phyloP scores from a whole-genome alignment of 2,113 vertebrate species.

The Gadus macrocephalus region DNA sequence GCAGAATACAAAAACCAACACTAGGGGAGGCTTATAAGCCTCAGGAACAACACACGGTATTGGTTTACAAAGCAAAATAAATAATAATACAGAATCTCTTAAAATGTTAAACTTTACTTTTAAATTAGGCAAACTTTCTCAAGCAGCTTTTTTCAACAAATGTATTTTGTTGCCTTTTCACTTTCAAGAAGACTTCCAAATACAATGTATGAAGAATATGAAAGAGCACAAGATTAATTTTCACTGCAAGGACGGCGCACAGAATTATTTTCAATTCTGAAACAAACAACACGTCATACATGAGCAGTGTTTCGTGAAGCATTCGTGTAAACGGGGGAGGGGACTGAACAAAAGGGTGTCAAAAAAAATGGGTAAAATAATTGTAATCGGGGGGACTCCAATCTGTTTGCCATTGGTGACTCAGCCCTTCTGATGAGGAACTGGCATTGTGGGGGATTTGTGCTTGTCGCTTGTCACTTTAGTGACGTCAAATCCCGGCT shows the following conservation, averaged over 20 bases:
- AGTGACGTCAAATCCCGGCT: conserved; percentile 25
- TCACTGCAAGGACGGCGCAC: no score
- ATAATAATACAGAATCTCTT: no score
- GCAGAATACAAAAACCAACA: no score
- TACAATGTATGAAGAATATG: background rate
- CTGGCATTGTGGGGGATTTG: conserved; percentile 16
- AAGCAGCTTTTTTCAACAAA: background rate
- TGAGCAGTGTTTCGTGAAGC: background rate
- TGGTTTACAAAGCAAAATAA: no score
- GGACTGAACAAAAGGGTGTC: background rate
- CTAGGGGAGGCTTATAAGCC: no score
- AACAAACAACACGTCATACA: background rate
- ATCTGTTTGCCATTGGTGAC: conserved; percentile 18
- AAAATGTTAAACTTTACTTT: no score
- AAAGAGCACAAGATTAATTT: no score
- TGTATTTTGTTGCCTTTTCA: background rate
- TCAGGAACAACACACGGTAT: no score
- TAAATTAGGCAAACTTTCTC: no score
- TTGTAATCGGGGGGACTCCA: conserved; percentile 18
- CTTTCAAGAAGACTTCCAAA: background rate
- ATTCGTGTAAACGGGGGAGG: no score
- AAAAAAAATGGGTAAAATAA: background rate
- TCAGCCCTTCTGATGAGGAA: conserved; percentile 42
- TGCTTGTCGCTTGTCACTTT: conserved; percentile 16
- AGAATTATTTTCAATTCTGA: no score